Evolutionary conservation across 2,797 vertebrate genomes (phyloP).

Genomic region (Ctenosaura bakeri): DNA sequence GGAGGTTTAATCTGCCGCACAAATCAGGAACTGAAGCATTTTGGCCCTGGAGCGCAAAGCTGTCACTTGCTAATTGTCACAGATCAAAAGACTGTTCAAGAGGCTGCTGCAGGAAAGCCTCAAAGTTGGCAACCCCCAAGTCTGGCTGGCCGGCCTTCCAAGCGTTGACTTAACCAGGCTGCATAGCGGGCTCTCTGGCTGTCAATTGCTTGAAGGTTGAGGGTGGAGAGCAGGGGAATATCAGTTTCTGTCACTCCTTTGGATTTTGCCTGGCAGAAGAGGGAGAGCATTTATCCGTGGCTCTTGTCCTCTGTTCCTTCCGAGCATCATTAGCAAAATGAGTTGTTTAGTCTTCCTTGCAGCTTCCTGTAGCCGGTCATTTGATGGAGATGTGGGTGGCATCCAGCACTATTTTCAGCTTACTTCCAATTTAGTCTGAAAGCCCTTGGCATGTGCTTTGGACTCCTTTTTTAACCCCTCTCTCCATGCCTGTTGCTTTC

Average conservation of each 20-base stretch:
- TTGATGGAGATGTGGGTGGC: neutral
- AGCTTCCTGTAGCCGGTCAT: neutral
- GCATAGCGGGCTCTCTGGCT: too few species aligned
- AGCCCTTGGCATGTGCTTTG: neutral
- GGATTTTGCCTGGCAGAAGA: neutral
- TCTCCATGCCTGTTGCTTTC: neutral
- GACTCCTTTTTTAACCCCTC: fast-evolving
- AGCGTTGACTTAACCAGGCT: neutral
- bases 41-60: neutral
- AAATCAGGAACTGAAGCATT: neutral
- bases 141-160: neutral
- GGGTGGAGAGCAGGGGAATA: neutral
- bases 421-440: fast-evolving
- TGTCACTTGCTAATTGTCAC: neutral
- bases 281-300: neutral
- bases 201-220: neutral
- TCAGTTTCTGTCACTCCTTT: neutral
- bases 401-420: neutral
- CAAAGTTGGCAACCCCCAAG: too few species aligned
- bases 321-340: constrained; percentile 16
- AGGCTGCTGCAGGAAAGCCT: neutral
- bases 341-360: neutral
- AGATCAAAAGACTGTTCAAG: neutral
- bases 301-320: constrained; percentile 11
- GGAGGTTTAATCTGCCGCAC: neutral